A percentile compares a stretch with the other conserved stretches of the same genome.
Conservation (phyloP, 2,888 invertebrate genomes). For the Stratiomys singularior region DNA sequence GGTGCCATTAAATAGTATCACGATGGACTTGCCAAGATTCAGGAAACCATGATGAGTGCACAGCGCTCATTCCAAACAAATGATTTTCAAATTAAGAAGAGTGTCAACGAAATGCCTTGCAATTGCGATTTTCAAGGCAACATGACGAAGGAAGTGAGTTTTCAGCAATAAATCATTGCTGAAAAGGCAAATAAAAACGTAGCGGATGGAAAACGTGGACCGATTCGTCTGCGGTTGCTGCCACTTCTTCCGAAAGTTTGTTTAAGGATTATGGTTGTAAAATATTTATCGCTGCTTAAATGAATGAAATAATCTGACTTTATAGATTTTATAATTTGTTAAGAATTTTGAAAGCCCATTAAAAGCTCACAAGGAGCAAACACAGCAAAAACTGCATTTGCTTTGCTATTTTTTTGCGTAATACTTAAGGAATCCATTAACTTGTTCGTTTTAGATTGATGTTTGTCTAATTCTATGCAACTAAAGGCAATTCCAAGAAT, state of each 20-base stretch:
- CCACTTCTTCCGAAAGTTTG: background rate
- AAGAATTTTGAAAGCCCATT: too few species aligned
- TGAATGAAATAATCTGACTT: too few species aligned
- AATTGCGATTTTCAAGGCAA: background rate
- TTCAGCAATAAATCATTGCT: conserved; percentile 1
- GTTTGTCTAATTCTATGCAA: too few species aligned
- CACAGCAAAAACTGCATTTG: too few species aligned
- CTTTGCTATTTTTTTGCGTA: too few species aligned
- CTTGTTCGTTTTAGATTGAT: too few species aligned
- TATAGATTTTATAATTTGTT: too few species aligned
- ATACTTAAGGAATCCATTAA: too few species aligned
- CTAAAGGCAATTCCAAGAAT: too few species aligned
- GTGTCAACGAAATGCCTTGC: background rate
- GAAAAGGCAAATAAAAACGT: background rate
- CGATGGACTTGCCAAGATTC: background rate
- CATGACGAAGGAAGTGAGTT: background rate
- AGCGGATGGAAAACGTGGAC: background rate
- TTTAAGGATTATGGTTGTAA: too few species aligned
- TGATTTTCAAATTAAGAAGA: conserved; percentile 3
- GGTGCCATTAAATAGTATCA: background rate
- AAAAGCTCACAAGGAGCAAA: too few species aligned
- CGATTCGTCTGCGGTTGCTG: background rate
- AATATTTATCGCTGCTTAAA: too few species aligned
- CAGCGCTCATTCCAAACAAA: background rate
- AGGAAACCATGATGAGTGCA: background rate